Evolutionary conservation across 2,113 vertebrate genomes (phyloP), one percentile per base, ranked within the genome.

Genomic region (Eupsittula cactorum): DNA sequence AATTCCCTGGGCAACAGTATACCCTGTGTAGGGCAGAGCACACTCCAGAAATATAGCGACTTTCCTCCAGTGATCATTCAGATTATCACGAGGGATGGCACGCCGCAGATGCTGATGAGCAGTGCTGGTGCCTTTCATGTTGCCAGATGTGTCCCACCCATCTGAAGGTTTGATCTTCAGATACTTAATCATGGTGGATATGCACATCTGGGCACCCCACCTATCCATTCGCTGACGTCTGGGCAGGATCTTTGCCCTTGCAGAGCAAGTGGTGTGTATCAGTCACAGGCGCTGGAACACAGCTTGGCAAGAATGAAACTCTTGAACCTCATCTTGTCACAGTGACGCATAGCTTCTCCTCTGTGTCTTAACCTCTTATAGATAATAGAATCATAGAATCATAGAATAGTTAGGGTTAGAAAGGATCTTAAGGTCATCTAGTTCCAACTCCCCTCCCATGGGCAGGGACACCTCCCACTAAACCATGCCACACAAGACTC

Each of bases 121-220:
- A 17, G 1, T 4, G 8, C 35, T 39, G 8, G 12, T 65, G 11
- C 28, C 7, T 5, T n/a, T 57, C n/a, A 33, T 77, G 11, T 39
- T 7, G 42, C 19, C 33, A 69, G 16, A 21, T 0, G 0, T 42
- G 16, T 62, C 27, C 12, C 11, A 37, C 52, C 9, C 31, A 41
- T 10, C 12, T 41, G 33, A 7, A 69, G 25, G 14, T 60, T 69
- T 5, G 5, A 13, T 13, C 37, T 65, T 84, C 33, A 77, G 28
- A 7, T 13, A 41, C 7, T 20, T 50, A 25, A 7, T 44, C 35
- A 23, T 33, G 33, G 7, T 53, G 31, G 31, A 37, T n/a, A 28
- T 1, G 1, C 19, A 47, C 29, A 52, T 5, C 5, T 62, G 28
- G 25, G 21, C 16, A 18, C 14, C 37, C 1, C 8, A 2, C 4